Conservation (phyloP, 2,797 vertebrate genomes). For the Macrochelys suwanniensis region DNA sequence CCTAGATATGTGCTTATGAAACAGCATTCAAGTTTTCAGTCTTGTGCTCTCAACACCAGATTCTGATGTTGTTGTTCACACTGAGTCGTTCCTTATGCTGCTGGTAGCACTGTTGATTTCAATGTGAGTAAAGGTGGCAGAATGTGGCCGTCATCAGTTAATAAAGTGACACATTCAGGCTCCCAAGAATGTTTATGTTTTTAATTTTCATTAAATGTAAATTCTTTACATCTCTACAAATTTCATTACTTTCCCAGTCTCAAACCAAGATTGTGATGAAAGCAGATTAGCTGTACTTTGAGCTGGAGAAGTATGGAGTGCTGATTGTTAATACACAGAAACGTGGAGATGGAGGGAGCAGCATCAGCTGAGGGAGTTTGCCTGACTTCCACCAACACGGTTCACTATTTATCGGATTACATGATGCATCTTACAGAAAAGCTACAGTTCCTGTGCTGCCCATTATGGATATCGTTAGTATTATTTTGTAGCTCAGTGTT, state of each 20-base stretch:
- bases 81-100: neutral
- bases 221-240: neutral
- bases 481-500: neutral
- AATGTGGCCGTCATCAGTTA: neutral
- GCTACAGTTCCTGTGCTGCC: neutral
- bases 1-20: neutral
- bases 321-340: neutral
- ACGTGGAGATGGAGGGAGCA: neutral
- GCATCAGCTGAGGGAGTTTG: neutral
- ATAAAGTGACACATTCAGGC: neutral
- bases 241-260: neutral
- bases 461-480: neutral
- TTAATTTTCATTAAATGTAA: neutral
- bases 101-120: neutral
- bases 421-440: neutral
- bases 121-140: neutral
- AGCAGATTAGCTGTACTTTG: neutral
- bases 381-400: neutral
- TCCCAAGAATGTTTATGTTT: neutral
- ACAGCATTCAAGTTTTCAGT: neutral
- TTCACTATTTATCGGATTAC: neutral
- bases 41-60: neutral
- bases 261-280: neutral
- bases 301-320: too few species aligned
- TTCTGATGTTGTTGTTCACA: neutral